Evolutionary conservation across 2,797 vertebrate species (phyloP), one percentile per base, ranked within the genome.

Genomic region (Echeneis naucrates): DNA sequence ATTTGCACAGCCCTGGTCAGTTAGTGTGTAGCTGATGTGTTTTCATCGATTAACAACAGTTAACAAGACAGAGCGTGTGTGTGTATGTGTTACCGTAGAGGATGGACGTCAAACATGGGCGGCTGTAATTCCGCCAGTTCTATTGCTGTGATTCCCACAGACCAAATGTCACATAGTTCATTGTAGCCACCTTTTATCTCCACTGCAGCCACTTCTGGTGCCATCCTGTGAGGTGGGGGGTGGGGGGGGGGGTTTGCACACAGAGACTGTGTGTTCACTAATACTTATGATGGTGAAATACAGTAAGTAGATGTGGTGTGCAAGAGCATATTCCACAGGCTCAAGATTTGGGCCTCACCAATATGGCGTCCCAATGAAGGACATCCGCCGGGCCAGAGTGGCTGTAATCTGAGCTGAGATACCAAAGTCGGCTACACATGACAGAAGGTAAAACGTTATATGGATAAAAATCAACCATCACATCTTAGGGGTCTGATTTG

Each of bases 171-270:
- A 65, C 97, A 98, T 7, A 96, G 89, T 57, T 97, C 96, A 0
- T 96, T 97, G 87, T 98, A 97, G 5, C 97, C 97, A 0, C 97
- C 97, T 80, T 97, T 98, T 57, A 97, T 92, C 83, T 96, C 97
- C 81, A 98, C 97, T 0, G 97, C 97, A 0, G 96, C 97, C 63
- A 98, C 97, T 87, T 98, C 97, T 0, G 97, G 97, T 0, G 97
- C 97, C 97, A 98, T 98, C 96, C 97, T 98, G 90, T 61, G 65
- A n/a, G n/a, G n/a, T n/a, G n/a, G n/a, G n/a, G n/a, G n/a, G n/a
- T n/a, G n/a, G n/a, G n/a, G n/a, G n/a, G n/a, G n/a, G n/a, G n/a
- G n/a, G n/a, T n/a, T n/a, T n/a, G n/a, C n/a, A n/a, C n/a, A n/a
- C n/a, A n/a, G n/a, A n/a, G n/a, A n/a, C n/a, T n/a, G n/a, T n/a